Conservation (phyloP, 2,113 vertebrate genomes). For the Zapus hudsonius region DNA sequence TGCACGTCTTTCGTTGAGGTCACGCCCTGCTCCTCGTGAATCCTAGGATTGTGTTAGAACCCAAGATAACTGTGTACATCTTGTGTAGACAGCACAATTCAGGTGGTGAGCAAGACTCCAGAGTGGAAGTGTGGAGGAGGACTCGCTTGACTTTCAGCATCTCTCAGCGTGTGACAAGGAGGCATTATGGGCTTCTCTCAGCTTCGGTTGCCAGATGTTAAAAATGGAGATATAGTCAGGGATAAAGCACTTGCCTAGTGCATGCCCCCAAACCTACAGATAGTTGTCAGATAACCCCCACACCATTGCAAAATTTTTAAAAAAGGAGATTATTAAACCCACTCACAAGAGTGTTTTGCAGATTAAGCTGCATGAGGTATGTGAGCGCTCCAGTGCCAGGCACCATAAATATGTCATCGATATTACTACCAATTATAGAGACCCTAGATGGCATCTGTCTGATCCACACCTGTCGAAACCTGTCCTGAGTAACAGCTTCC, state of each 20-base stretch:
- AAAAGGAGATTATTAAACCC: neutral
- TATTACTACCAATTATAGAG: neutral
- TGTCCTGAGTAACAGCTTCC: neutral
- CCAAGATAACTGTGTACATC: neutral
- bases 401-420: neutral
- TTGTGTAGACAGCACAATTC: neutral
- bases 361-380: neutral
- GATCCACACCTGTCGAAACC: neutral
- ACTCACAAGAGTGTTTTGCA: neutral
- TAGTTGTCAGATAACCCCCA: neutral
- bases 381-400: neutral
- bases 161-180: neutral
- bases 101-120: neutral
- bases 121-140: neutral
- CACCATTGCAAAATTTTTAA: neutral
- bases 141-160: neutral
- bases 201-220: neutral
- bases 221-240: neutral
- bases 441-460: neutral
- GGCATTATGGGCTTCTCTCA: neutral
- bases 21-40: neutral
- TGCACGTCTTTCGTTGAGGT: neutral
- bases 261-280: neutral
- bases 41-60: too few relatives aligned
- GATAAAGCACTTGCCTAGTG: neutral